A percentile compares a stretch with the other conserved stretches of the same genome.
These are phyloP conservation scores for Ornithoptera alexandrae DNA, from an alignment of 2,888 invertebrate genomes.

Conservation along the genomic window DNA sequence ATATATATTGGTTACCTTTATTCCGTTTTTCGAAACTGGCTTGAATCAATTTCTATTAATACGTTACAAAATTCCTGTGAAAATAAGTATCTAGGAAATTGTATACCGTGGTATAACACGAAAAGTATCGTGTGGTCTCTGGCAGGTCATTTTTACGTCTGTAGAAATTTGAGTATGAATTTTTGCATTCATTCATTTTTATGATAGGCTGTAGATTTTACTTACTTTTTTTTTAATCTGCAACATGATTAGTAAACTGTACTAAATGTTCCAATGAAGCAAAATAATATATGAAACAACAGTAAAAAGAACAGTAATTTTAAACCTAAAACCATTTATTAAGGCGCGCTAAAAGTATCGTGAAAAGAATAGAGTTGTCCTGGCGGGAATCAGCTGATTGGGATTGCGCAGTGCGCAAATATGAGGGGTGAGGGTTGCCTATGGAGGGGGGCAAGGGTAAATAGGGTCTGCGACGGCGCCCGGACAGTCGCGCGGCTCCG, in stretches of 20 bases:
- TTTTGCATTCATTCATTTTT: background rate
- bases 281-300: background rate
- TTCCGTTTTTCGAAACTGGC: background rate
- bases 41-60: background rate
- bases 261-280: background rate
- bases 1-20: background rate
- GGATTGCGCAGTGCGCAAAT: constrained; percentile 79
- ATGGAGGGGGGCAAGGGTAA: constrained; percentile 31
- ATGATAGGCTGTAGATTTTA: background rate
- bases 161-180: constrained; percentile 15
- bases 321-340: background rate
- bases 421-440: constrained; percentile 52
- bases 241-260: background rate
- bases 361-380: constrained; percentile 55
- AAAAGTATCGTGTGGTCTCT: background rate
- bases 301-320: background rate
- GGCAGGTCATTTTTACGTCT: constrained; percentile 5
- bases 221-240: background rate
- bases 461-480: constrained; percentile 48
- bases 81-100: background rate
- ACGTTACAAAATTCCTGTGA: background rate
- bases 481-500: constrained; percentile 54
- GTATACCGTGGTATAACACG: background rate
- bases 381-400: constrained; percentile 79
- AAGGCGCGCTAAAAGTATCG: constrained; percentile 31